Evolutionary conservation across 2,797 vertebrate genomes (phyloP).

Genomic region (Anisognathus igniventris): DNA sequence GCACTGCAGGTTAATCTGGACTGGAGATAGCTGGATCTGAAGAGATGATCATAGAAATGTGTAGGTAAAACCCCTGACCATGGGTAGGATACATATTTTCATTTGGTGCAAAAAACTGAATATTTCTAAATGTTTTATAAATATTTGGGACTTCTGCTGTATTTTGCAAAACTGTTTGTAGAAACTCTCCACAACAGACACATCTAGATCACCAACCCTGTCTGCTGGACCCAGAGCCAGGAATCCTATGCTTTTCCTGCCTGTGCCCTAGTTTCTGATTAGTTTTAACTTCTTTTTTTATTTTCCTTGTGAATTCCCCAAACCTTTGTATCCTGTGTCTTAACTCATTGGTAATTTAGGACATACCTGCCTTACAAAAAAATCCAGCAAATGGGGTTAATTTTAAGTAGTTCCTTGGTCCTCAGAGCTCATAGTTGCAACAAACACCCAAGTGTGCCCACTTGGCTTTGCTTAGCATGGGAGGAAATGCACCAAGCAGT

Average conservation of each 20-base stretch:
- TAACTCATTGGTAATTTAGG: neutral
- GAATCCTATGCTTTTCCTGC: neutral
- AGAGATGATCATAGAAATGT: neutral
- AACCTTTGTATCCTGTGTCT: neutral
- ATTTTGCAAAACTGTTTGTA: constrained; percentile 1
- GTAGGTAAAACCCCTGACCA: neutral
- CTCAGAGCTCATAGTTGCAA: neutral
- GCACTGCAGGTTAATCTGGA: neutral
- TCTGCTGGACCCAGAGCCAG: neutral
- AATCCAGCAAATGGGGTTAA: neutral
- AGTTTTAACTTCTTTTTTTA: neutral
- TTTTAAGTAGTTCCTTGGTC: neutral
- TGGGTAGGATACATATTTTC: neutral
- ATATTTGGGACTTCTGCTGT: neutral
- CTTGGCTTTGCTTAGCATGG: fast-evolving
- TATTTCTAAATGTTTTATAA: constrained; percentile 1
- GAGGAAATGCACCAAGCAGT: neutral
- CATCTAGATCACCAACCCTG: neutral
- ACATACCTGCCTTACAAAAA: neutral
- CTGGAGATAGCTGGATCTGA: neutral
- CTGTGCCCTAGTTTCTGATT: neutral
- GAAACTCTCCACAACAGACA: neutral
- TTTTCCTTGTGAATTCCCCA: neutral
- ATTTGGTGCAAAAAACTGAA: neutral
- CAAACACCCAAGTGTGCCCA: neutral